Percentiles rank a stretch among this genome's conserved stretches.
These are phyloP conservation scores for Synodontis membranacea DNA, from an alignment of 2,113 vertebrate genomes.

Conservation along the genomic window DNA sequence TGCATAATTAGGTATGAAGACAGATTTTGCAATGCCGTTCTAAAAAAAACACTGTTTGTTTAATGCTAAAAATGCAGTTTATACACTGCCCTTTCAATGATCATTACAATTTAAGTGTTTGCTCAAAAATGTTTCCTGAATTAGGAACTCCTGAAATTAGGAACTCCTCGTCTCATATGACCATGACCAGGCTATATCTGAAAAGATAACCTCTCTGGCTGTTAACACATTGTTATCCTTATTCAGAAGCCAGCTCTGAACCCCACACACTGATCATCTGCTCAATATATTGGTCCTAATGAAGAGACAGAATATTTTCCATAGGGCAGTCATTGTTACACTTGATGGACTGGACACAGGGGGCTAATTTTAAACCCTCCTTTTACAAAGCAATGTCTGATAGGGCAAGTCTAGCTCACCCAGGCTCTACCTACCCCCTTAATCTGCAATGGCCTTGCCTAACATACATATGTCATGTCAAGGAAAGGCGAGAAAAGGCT, in stretches of 20 bases:
- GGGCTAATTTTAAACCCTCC: constrained; percentile 57
- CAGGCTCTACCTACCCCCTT: constrained; percentile 29
- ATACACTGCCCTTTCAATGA: constrained; percentile 20
- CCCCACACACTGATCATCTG: constrained; percentile 26
- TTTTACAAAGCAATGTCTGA: constrained; percentile 38
- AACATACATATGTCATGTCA: constrained; percentile 37
- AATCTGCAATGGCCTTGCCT: constrained; percentile 47
- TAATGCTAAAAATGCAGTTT: background rate
- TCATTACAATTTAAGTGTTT: background rate
- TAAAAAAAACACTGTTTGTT: background rate
- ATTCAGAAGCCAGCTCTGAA: constrained; percentile 14
- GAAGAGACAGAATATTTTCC: constrained; percentile 52
- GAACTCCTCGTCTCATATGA: constrained; percentile 29
- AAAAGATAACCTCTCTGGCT: constrained; percentile 14
- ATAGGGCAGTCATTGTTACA: constrained; percentile 49
- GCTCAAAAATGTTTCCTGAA: background rate
- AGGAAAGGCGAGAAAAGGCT: constrained; percentile 54
- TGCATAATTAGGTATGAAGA: background rate
- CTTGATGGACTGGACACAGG: constrained; percentile 44
- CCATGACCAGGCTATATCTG: constrained; percentile 24
- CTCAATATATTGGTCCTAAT: constrained; percentile 46
- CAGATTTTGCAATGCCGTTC: background rate
- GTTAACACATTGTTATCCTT: constrained; percentile 28
- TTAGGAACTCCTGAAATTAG: background rate
- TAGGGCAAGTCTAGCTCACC: constrained; percentile 10